These are phyloP conservation scores for Drosophila fuyamai DNA, from an alignment of 1,140 invertebrate genomes.

Conservation along the genomic window DNA sequence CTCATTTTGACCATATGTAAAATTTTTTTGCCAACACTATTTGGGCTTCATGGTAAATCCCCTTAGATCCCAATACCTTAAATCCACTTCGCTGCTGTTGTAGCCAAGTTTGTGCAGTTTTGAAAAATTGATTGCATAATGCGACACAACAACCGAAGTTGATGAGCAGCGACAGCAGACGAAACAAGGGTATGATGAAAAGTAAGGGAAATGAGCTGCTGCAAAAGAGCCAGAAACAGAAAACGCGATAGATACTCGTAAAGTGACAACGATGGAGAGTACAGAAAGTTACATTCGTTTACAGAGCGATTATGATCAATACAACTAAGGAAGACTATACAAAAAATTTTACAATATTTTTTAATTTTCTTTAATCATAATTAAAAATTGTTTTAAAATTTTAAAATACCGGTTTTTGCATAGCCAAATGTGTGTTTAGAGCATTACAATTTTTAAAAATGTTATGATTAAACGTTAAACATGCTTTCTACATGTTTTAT, in stretches of 20 bases:
- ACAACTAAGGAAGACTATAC: not conserved
- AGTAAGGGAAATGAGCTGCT: not conserved
- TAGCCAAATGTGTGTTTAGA: no score
- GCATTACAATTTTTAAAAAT: not conserved
- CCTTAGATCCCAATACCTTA: not conserved
- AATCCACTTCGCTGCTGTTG: slow-evolving; percentile 4
- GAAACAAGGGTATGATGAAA: slow-evolving; percentile 18
- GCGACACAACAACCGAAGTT: slow-evolving; percentile 64
- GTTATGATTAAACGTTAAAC: not conserved
- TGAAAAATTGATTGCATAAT: slow-evolving; percentile 70
- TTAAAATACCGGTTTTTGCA: no score
- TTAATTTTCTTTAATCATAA: no score
- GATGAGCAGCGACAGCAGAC: slow-evolving; percentile 50
- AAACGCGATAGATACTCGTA: slow-evolving; percentile 21
- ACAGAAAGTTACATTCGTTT: slow-evolving; percentile 6
- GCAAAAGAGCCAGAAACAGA: not conserved
- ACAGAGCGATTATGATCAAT: not conserved
- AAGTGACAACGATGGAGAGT: slow-evolving; percentile 21
- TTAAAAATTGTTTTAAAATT: no score
- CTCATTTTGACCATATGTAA: not conserved
- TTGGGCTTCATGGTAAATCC: not conserved
- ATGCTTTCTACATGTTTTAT: not conserved
- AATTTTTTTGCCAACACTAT: slow-evolving; percentile 4
- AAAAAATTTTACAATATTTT: no score
- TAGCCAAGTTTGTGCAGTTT: slow-evolving; percentile 36